Conservation (phyloP, 1,140 invertebrate genomes). For the Eubasilissa regina region DNA sequence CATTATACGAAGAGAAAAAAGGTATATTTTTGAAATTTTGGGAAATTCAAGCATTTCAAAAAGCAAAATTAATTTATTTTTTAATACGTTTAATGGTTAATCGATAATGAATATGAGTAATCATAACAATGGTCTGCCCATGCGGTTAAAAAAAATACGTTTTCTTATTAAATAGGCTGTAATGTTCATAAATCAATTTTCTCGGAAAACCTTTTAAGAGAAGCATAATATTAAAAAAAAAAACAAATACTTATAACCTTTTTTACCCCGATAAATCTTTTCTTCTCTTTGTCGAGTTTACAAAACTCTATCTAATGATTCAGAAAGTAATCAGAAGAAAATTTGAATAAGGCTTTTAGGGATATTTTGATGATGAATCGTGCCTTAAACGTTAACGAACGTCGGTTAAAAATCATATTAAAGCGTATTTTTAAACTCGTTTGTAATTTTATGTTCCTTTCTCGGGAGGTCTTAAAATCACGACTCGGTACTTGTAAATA, state of each 20-base stretch:
- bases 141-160: not conserved
- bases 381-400: constrained; percentile 6
- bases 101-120: too few species aligned
- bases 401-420: not conserved
- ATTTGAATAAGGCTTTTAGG: constrained; percentile 20
- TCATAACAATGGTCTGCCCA: too few species aligned
- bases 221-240: constrained; percentile 32
- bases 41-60: too few species aligned
- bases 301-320: constrained; percentile 36
- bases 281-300: constrained; percentile 18
- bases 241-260: constrained; percentile 25
- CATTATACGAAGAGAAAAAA: too few species aligned
- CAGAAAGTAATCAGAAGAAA: constrained; percentile 39
- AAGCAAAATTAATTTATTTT: too few species aligned
- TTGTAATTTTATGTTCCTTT: too few species aligned
- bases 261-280: constrained; percentile 19
- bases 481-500: too few species aligned
- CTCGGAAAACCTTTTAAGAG: constrained; percentile 12
- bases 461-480: too few species aligned
- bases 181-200: constrained; percentile 32
- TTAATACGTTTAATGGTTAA: too few species aligned
- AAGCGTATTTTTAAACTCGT: not conserved
- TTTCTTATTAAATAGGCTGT: constrained; percentile 13
- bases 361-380: constrained; percentile 12
- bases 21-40: too few species aligned